Evolutionary conservation across 2,797 vertebrate species (phyloP), one percentile per base, ranked within the genome.

Genomic region (Luscinia luscinia): DNA sequence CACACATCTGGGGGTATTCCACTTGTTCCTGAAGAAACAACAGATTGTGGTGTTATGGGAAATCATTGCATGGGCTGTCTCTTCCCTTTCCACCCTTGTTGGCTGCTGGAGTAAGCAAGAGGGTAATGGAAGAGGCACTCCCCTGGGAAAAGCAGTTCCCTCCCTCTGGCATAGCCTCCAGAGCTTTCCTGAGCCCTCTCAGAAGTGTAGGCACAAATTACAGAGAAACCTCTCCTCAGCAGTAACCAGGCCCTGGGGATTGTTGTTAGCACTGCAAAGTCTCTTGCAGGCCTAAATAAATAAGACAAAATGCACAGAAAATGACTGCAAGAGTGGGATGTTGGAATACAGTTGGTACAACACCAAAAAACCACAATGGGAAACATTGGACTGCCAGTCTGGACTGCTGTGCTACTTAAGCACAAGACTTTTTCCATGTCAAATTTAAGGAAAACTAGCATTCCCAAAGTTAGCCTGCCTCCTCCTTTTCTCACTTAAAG

Each of bases 401-500:
- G 32, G 15, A 32, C 36, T 38, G 27, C 23, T 0, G 0, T 38
- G 18, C 23, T 81, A 38, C 19, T 46, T 54, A 34, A 55, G 21
- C 0, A 1, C 40, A 57, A 68, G 12, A 23, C 10, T 24, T 89
- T 81, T 79, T 54, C 38, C 13, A 5, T 28, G 16, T 27, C 18
- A 76, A 91, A 79, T 32, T 52, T 61, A 21, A 7, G 34, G 75
- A 88, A 84, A 66, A 11, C 6, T 41, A 45, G 1, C 8, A 18
- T 88, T 58, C 3, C 15, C 23, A 55, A 81, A 62, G 26, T 30
- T 46, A 40, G 7, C 11, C 10, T 73, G 15, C 8, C 40, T 77
- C 74, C 5, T 3, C 5, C 12, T 78, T 80, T 51, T 67, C 51
- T 68, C 3, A 2, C 13, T 51, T 57, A 19, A 69, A 66, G 38